Base-by-base conservation (phyloP, 2,797 vertebrate species). In the Muraenolepis orangiensis region DNA sequence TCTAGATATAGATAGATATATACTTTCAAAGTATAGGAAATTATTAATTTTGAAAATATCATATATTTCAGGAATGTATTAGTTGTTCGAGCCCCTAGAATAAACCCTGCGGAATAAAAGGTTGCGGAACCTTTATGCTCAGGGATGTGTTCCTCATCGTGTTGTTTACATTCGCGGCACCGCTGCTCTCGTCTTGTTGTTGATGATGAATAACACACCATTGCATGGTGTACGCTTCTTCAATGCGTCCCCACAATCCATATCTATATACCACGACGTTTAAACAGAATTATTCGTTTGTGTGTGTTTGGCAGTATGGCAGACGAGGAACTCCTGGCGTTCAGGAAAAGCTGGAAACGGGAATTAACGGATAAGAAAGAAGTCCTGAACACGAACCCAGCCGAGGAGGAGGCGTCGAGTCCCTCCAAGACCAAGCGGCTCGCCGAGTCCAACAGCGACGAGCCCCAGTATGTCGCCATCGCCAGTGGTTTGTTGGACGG, bases 381-480 rank as follows among this genome's bases (percentile, higher is more conserved):
- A 7, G 74, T 80, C 38, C 77, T 83, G 66, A 38, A 71, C 2
- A 87, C 84, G 74, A 79, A 83, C 0, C 74, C 31, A 29, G 29
- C 36, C 13, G 77, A 69, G 28, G 46, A 6, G 30, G 71, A 79
- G 40, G 1, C 46, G 4, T 0, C 11, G 2, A 46, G 36, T 57
- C 10, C 51, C 20, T 75, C 57, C 61, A 32, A 20, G 66, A 3
- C 0, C 16, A 29, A 73, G 29, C 26, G 16, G 32, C 74, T 75
- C 1, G 31, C 14, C 2, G 72, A 76, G 12, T 29, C 71, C 0
- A 78, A 86, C 68, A 78, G 86, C 68, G 78, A 91, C 1, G 89
- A 91, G 80, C 92, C 93, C 0, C 70, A 89, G 38, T 95, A 93
- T 76, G 90, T 94, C 77, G 91, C 89, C 66, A 93, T 95, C 34